Base-by-base conservation (phyloP, 2,113 vertebrate genomes). In the Centrocercus urophasianus region DNA sequence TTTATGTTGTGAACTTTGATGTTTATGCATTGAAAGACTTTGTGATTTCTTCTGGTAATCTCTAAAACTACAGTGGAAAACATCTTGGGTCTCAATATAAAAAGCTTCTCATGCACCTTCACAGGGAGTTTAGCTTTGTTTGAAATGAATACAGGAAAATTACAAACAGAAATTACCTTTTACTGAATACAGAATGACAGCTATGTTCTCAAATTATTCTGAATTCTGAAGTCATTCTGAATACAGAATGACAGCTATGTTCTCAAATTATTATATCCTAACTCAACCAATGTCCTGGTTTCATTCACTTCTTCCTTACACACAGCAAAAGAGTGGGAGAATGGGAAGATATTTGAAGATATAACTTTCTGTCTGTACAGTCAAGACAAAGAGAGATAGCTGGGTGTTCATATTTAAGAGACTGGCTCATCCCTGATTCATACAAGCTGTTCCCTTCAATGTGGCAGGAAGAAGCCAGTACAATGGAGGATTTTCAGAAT, bases 391-490 rank as follows among this genome's bases (percentile, higher is more conserved):
- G 63, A 48, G n/a, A 38, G 67, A 88, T 86, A 77, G 75, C 79
- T 88, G 93, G 24, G 21, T 80, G 80, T 93, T 94, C 83, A 60
- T 67, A 56, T 47, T 91, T 36, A 36, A 38, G 38, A 93, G 79
- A 80, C 60, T 83, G 71, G 76, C 50, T 94, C 88, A 60, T 86
- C 72, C 52, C 72, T 96, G 90, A 96, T 94, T 96, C 60, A 56
- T 95, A 90, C 93, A 96, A 96, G 92, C 92, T 96, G 90, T 94
- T 96, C 83, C 38, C 70, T 90, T 93, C 93, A 93, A 86, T 88
- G 90, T 86, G 86, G 86, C 92, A 93, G 92, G 95, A 96, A 96
- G 90, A 80, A 96, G 47, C 38, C 76, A 95, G 42, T 48, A 96
- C 93, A 96, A 96, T 90, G 94, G 90, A 93, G 54, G 42, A 66